Evolutionary conservation across 2,888 invertebrate species (phyloP), one percentile per base, ranked within the genome.

Genomic region (Imbricaverruca yamaguchii): DNA sequence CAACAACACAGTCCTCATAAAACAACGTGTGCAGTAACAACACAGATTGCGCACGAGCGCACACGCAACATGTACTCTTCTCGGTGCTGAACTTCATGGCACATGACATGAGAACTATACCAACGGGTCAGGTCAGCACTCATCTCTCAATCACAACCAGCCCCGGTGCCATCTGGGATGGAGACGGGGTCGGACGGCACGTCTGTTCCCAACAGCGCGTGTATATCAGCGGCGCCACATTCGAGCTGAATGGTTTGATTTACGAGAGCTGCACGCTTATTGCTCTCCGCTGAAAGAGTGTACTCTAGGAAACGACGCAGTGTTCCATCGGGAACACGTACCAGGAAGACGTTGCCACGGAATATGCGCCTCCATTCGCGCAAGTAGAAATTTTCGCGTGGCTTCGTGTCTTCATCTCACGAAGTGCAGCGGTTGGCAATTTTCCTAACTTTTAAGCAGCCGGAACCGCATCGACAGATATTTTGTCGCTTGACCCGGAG

Each of bases 21-120:
- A 69, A 69, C 69, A 69, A 69, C 69, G 39, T 23, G 25, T 69
- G 69, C 69, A 69, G 39, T 69, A 69, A 69, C 69, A 69, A 69
- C 69, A 69, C 15, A 15, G 39, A 69, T 39, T 10, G n/a, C 63
- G 39, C 69, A 4, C 69, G 15, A 3, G 15, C 69, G 39, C 61
- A 18, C 61, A 61, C 69, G 69, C 69, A 15, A 39, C 65, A 23
- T 67, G 8, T 67, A 67, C 65, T 23, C 65, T 23, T 25, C 69
- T 39, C 39, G 15, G 63, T n/a, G 63, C 63, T n/a, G n/a, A 39
- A 69, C 1, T 39, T 9, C 15, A 69, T 69, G 69, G 25, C 69
- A 23, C 69, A 69, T 69, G 23, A 15, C 39, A 67, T 15, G 15
- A 13, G 15, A 63, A 18, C 61, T 11, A 7, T 18, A 3, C 18